Percentiles rank a stretch among this genome's conserved stretches.
These are phyloP conservation scores for Tetragnatha versicolor DNA, from an alignment of 1,140 invertebrate species.

Conservation along the genomic window DNA sequence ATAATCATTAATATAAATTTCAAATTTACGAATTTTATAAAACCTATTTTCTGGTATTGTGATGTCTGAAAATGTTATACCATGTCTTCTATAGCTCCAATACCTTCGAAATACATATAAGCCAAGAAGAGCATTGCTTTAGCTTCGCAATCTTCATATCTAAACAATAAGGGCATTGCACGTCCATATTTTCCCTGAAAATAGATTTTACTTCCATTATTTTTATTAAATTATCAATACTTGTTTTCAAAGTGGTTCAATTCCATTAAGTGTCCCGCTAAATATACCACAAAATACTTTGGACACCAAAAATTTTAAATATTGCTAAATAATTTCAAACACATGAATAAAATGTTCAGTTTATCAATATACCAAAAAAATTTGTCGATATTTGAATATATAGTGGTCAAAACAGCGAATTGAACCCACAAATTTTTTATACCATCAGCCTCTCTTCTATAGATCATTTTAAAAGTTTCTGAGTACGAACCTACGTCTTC, in stretches of 20 bases:
- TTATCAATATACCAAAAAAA: neutral
- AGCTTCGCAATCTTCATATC: constrained; percentile 34
- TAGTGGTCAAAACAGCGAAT: no score
- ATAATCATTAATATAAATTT: no score
- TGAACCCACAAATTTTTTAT: no score
- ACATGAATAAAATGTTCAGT: neutral
- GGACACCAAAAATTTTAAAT: neutral
- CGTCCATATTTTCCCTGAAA: constrained; percentile 5
- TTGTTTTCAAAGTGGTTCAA: no score
- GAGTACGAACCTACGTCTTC: no score
- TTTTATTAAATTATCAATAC: no score
- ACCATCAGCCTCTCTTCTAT: no score
- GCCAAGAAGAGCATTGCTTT: constrained; percentile 21
- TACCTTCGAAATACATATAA: constrained; percentile 29
- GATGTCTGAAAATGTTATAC: neutral
- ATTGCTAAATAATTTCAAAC: neutral
- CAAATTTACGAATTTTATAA: no score
- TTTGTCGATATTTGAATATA: no score
- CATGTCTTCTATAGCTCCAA: constrained; percentile 16
- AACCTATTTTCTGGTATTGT: neutral
- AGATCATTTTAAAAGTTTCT: no score
- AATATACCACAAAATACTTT: neutral
- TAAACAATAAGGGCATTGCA: constrained; percentile 13
- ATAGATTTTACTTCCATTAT: no score
- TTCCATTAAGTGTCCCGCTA: no score